Percentiles rank a stretch among this genome's conserved stretches.
These are phyloP conservation scores for Micromesistius poutassou DNA, from an alignment of 2,797 vertebrate genomes.

Conservation along the genomic window DNA sequence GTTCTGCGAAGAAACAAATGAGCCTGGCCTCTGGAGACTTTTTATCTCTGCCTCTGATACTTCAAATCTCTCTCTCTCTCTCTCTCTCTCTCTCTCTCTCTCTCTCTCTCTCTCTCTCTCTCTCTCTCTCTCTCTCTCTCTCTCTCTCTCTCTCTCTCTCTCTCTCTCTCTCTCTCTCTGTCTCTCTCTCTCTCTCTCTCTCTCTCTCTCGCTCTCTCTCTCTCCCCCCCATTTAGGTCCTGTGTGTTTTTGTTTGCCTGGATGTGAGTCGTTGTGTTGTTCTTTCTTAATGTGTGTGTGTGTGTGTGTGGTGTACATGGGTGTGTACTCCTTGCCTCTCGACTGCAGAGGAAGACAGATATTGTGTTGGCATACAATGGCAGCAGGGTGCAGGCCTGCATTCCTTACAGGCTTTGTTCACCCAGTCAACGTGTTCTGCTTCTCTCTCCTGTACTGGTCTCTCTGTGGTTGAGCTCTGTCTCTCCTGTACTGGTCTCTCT, in stretches of 20 bases:
- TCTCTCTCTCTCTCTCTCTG: constrained; percentile 6
- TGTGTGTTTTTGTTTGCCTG: neutral
- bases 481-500: neutral
- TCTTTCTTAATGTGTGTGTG: constrained; percentile 7
- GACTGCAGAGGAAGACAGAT: constrained; percentile 66
- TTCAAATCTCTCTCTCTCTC: neutral
- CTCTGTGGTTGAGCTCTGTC: neutral
- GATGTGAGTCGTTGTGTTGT: neutral
- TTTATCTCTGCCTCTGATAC: neutral
- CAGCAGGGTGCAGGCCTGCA: constrained; percentile 38
- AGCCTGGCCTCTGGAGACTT: neutral
- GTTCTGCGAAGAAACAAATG: neutral
- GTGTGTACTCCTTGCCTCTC: constrained; percentile 35
- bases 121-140: constrained; percentile 14
- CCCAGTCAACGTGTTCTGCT: neutral
- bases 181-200: neutral
- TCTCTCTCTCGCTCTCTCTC: constrained; percentile 29
- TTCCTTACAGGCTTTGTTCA: constrained; percentile 37
- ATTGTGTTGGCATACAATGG: constrained; percentile 71
- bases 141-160: constrained; percentile 24
- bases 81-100: neutral
- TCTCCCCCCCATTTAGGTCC: constrained; percentile 42
- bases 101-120: neutral
- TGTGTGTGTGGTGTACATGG: neutral
- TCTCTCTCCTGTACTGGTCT: neutral